A percentile compares a stretch with the other conserved stretches of the same genome.
Conservation (phyloP, 2,888 invertebrate genomes). For the Oasisia sp. region DNA sequence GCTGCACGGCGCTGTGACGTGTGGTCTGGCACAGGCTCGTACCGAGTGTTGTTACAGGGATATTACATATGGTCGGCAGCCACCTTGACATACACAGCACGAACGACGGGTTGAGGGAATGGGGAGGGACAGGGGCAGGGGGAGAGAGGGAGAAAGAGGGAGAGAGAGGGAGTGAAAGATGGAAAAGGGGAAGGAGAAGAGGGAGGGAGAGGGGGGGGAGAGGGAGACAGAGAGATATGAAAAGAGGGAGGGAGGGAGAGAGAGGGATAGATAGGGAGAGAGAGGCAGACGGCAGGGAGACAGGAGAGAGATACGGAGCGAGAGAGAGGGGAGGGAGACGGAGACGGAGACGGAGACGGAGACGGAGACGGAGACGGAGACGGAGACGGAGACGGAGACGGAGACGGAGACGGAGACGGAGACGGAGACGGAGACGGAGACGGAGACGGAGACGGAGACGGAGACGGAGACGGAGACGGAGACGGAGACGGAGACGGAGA, state of each 20-base stretch:
- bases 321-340: neutral
- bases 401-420: neutral
- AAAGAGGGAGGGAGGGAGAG: neutral
- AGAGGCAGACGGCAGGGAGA: neutral
- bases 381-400: neutral
- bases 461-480: neutral
- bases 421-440: neutral
- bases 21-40: neutral
- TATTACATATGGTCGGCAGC: neutral
- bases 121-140: neutral
- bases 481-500: neutral
- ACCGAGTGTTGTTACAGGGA: neutral
- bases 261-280: neutral
- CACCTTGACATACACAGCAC: neutral
- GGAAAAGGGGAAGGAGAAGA: neutral
- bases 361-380: neutral
- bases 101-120: neutral
- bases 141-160: neutral
- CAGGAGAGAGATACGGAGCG: neutral
- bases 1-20: neutral
- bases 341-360: neutral
- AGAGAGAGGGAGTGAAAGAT: neutral
- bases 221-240: neutral
- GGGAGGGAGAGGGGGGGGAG: neutral
- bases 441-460: neutral